Base-by-base conservation (phyloP, 2,113 vertebrate species). In the Lasiurus borealis region DNA sequence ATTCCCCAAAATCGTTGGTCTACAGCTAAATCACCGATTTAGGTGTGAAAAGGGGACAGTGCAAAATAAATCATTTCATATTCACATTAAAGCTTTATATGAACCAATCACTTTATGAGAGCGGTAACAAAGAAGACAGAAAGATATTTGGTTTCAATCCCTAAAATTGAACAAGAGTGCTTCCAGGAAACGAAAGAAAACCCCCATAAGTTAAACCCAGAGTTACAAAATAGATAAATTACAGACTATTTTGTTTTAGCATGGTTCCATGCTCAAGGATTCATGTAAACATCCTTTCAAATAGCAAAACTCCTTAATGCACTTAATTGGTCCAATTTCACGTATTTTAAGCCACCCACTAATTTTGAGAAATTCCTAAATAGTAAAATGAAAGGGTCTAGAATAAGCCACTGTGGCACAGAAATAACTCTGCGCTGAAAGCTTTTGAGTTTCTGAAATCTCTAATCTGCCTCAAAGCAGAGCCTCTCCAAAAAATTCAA, bases 311-410 rank as follows among this genome's bases (percentile, higher is more conserved):
- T 62, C n/a, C 21, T 36, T 83, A 59, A 46, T 44, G 71, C 15
- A 77, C 6, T 81, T 76, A 66, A 81, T 69, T 23, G 40, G 10
- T n/a, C 23, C 64, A 80, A 29, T 77, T 85, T 78, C 76, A 23
- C 40, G 54, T 36, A 75, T 78, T 85, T n/a, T 40, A 85, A 95
- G 59, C 8, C 23, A 90, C 13, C n/a, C 23, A 66, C 18, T 78
- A 88, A 87, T 85, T 82, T 92, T 71, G 46, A 95, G 85, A 85
- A 68, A 68, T 23, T 40, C 23, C 34, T 50, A 44, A 78, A 73
- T 8, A 77, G 78, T 75, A 83, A 85, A 71, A 85, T 62, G 44
- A 80, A 90, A 80, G 87, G n/a, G 40, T 78, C 87, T 90, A 90
- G 44, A 72, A 44, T 64, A 80, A 64, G 73, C 34, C 54, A 78